Conservation (phyloP, 2,888 invertebrate genomes). For the Euclidia mi region DNA sequence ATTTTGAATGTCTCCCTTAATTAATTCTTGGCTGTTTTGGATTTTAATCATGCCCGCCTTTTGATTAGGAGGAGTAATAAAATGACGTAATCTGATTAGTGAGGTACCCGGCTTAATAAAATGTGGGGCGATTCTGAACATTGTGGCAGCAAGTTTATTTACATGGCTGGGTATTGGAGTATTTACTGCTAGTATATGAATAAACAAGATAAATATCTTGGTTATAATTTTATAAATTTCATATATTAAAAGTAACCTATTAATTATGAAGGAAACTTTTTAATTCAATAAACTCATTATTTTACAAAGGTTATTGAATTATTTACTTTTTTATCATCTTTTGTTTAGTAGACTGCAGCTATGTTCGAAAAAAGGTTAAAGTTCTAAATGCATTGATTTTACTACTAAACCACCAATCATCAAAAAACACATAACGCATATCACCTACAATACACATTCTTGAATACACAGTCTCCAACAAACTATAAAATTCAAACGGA, state of each 20-base stretch:
- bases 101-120: slow-evolving; percentile 44
- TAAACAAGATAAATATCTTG: too few species aligned
- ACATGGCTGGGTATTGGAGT: slow-evolving; percentile 8
- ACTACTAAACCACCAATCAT: too few species aligned
- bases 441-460: neutral
- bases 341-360: too few species aligned
- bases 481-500: slow-evolving; percentile 54
- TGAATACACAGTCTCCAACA: neutral
- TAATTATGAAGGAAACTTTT: too few species aligned
- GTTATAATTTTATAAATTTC: too few species aligned
- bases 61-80: slow-evolving; percentile 55
- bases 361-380: too few species aligned
- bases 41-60: slow-evolving; percentile 63
- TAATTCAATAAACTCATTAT: too few species aligned
- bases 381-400: too few species aligned
- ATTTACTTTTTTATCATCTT: too few species aligned
- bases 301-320: too few species aligned
- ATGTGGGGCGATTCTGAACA: slow-evolving; percentile 37
- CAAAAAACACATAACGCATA: neutral
- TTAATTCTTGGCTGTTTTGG: slow-evolving; percentile 63
- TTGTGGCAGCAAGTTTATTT: slow-evolving; percentile 40
- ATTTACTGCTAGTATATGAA: neutral
- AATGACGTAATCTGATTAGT: slow-evolving; percentile 51
- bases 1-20: slow-evolving; percentile 59
- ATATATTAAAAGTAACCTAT: too few species aligned